phyloP scores from a whole-genome alignment of 2,888 invertebrate genomes.

The Argyresthia goedartella region DNA sequence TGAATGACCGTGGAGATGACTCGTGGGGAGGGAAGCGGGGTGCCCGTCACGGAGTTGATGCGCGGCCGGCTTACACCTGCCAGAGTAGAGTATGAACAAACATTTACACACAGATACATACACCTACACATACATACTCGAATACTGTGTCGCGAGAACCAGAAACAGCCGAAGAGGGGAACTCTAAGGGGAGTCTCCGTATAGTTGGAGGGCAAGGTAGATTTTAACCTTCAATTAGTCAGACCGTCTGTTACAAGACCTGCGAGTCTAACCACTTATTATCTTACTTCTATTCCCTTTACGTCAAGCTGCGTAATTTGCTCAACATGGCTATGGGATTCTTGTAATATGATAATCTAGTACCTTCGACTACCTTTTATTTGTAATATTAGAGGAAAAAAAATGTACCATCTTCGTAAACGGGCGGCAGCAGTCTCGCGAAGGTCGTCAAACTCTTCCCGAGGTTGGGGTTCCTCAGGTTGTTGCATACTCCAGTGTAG shows the following conservation, averaged over 20 bases:
- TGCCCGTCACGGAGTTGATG: slow-evolving; percentile 79
- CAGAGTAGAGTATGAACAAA: slow-evolving; percentile 2
- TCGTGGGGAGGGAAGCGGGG: slow-evolving; percentile 86
- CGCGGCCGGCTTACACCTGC: slow-evolving; percentile 85
- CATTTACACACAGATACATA: neutral
- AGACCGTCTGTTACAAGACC: too few species aligned
- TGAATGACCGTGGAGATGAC: slow-evolving; percentile 90
- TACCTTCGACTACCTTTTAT: too few species aligned
- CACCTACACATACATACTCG: neutral
- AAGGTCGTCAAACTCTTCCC: slow-evolving; percentile 90
- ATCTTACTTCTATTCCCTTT: too few species aligned
- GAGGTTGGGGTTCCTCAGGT: slow-evolving; percentile 83
- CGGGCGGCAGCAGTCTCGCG: slow-evolving; percentile 85
- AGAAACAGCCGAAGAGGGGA: too few species aligned
- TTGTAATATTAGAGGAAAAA: neutral
- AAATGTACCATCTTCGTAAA: slow-evolving; percentile 85
- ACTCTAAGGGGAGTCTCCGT: too few species aligned
- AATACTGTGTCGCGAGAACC: too few species aligned
- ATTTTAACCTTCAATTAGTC: too few species aligned
- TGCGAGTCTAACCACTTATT: too few species aligned
- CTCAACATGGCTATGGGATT: too few species aligned
- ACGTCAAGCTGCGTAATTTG: too few species aligned
- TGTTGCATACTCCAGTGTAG: slow-evolving; percentile 89
- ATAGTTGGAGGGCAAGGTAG: neutral
- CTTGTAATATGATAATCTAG: too few species aligned